Conservation (phyloP, 2,113 vertebrate genomes). For the Microtus oregoni region DNA sequence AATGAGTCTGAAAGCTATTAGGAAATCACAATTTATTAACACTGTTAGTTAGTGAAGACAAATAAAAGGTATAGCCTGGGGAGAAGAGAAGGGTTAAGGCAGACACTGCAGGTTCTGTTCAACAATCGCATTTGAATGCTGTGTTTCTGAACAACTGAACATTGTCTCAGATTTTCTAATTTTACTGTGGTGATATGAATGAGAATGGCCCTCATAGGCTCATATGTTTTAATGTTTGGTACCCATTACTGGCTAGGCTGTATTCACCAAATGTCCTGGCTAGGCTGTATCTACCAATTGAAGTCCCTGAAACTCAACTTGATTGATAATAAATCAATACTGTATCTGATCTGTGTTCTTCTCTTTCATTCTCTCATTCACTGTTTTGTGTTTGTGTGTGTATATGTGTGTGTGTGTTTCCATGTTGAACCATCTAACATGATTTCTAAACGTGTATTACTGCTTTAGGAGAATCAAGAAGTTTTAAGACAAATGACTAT, state of each 20-base stretch:
- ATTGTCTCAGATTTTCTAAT: not conserved
- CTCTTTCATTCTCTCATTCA: not conserved
- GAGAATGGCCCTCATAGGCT: not conserved
- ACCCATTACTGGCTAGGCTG: no score
- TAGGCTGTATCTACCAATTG: not conserved
- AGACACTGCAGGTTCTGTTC: rapidly evolving
- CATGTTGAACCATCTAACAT: not conserved
- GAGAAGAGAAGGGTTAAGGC: not conserved
- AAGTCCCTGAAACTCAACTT: not conserved
- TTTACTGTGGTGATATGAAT: not conserved
- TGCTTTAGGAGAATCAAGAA: not conserved
- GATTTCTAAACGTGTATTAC: not conserved
- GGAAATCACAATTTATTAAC: not conserved
- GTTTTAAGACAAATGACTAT: not conserved
- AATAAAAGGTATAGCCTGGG: not conserved
- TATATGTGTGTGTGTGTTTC: not conserved
- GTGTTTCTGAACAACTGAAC: not conserved
- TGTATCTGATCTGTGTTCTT: not conserved
- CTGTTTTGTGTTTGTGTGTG: no score
- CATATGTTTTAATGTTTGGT: not conserved
- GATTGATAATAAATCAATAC: not conserved
- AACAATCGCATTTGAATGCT: not conserved
- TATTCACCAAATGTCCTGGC: not conserved
- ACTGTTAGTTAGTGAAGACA: not conserved
- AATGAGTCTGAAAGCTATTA: not conserved